phyloP scores from a whole-genome alignment of 2,113 vertebrate genomes.

The Noctilio leporinus region DNA sequence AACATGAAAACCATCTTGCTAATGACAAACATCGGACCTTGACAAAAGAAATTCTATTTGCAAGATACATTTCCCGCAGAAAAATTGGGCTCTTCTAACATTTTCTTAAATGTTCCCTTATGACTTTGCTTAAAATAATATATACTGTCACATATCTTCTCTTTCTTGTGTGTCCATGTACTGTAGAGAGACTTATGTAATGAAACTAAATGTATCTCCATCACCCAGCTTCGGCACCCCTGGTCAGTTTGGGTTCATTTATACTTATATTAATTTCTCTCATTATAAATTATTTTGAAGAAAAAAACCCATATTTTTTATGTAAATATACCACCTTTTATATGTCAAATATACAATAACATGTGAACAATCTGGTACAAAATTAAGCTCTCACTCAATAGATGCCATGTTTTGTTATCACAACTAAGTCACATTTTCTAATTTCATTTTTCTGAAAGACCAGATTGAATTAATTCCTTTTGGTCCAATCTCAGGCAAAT shows the following conservation, averaged over 20 bases:
- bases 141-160: not conserved
- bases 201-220: not conserved
- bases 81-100: not conserved
- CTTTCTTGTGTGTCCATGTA: not conserved
- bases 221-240: not conserved
- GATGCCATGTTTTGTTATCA: not conserved
- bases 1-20: not conserved
- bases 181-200: not conserved
- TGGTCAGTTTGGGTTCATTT: not conserved
- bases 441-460: not conserved
- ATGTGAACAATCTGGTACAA: not conserved
- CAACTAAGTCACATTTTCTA: not conserved
- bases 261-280: not conserved
- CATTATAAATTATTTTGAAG: not conserved
- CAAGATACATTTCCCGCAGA: not conserved
- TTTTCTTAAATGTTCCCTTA: not conserved
- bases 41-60: not conserved
- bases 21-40: not conserved
- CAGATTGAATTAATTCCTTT: not conserved
- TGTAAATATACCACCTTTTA: not conserved
- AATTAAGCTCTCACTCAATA: not conserved
- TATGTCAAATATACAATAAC: not conserved
- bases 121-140: not conserved
- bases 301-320: not conserved
- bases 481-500: not conserved